Evolutionary conservation across 2,113 vertebrate genomes (phyloP).

Genomic region (Scartelaos histophorus): DNA sequence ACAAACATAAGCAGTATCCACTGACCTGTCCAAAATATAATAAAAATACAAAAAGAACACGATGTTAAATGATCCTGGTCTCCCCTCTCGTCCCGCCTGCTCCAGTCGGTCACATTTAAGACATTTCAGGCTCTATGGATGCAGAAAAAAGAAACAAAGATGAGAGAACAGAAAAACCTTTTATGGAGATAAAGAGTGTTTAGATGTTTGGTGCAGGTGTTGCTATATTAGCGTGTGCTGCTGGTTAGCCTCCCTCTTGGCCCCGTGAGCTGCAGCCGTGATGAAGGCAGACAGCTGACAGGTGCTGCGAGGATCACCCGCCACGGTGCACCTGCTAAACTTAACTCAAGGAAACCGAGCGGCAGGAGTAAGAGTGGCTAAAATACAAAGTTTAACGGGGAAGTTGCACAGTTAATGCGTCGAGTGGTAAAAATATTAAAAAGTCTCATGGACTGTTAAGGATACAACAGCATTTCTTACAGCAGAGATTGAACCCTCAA

Average conservation of each 20-base stretch:
- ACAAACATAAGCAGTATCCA: too few species aligned
- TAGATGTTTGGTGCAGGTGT: conserved; percentile 79
- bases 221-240: conserved; percentile 68
- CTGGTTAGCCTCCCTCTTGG: conserved; percentile 66
- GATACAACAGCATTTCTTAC: too few species aligned
- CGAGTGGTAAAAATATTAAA: too few species aligned
- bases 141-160: too few species aligned
- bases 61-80: too few species aligned
- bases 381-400: conserved; percentile 14
- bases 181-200: conserved; percentile 68
- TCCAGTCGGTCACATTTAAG: conserved; percentile 66
- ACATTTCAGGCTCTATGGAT: conserved; percentile 65
- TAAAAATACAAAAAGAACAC: conserved; percentile 39
- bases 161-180: conserved; percentile 32
- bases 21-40: conserved; percentile 56
- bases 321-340: conserved; percentile 77
- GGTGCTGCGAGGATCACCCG: conserved; percentile 73
- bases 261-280: conserved; percentile 68
- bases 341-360: conserved; percentile 53
- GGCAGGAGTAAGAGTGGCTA: conserved; percentile 22
- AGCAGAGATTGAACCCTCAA: too few species aligned
- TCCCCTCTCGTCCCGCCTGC: conserved; percentile 34
- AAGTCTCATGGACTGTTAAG: too few species aligned
- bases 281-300: conserved; percentile 82
- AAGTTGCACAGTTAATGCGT: background rate